Percentiles rank a stretch among this genome's conserved stretches.
These are phyloP conservation scores for Zosterops borbonicus DNA, from an alignment of 2,113 vertebrate genomes.

Conservation along the genomic window DNA sequence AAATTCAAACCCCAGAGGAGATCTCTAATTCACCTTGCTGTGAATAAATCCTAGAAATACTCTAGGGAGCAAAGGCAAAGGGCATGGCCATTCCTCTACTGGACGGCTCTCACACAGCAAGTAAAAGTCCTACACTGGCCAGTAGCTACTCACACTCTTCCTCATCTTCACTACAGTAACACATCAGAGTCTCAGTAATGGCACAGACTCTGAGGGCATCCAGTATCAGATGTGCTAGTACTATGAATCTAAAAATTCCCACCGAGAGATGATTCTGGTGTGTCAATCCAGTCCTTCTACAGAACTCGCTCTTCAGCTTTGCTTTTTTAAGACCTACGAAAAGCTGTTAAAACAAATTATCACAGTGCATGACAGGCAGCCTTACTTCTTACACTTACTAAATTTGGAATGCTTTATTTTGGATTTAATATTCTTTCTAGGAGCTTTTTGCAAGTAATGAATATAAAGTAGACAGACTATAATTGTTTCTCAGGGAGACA, in stretches of 20 bases:
- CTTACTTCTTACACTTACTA: constrained; percentile 20
- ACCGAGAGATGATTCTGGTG: background rate
- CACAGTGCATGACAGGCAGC: background rate
- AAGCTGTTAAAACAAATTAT: constrained; percentile 42
- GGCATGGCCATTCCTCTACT: background rate
- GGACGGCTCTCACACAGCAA: background rate
- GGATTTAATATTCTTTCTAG: constrained; percentile 42
- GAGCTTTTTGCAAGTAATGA: constrained; percentile 46
- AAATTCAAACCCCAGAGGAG: background rate
- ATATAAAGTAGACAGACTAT: constrained; percentile 32
- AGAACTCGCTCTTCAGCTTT: background rate
- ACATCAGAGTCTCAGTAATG: background rate
- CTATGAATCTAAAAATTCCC: background rate
- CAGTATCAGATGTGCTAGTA: background rate
- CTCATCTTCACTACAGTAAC: background rate
- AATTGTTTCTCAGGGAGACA: constrained; percentile 9
- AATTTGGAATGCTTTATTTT: constrained; percentile 15
- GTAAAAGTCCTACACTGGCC: background rate
- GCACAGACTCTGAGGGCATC: background rate
- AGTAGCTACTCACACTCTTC: background rate
- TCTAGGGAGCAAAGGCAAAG: background rate
- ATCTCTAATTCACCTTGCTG: background rate
- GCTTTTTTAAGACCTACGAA: constrained; percentile 24
- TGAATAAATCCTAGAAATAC: background rate
- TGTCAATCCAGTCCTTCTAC: background rate